Conservation (phyloP, 2,797 vertebrate genomes). For the Ctenopoma multispine region DNA sequence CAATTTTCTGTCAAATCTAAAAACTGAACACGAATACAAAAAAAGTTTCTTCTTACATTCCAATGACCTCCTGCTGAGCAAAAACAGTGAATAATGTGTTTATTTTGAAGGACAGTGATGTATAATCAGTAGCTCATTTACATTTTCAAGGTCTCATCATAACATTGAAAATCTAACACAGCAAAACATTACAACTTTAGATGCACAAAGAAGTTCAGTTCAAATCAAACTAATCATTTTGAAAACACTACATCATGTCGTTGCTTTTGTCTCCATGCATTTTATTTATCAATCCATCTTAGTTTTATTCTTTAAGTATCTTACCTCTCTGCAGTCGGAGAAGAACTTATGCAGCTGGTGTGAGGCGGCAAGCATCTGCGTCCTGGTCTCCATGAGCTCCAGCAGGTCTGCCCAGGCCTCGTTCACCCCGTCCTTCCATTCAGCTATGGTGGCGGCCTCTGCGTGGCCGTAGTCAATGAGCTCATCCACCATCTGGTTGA, state of each 20-base stretch:
- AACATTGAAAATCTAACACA: background rate
- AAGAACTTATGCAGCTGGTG: constrained; percentile 97
- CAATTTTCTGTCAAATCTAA: background rate
- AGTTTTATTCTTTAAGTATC: background rate
- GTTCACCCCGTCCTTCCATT: constrained; percentile 97
- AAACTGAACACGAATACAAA: background rate
- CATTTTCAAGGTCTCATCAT: background rate
- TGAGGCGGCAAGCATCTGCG: constrained; percentile 93
- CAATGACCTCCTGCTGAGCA: background rate
- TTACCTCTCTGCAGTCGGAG: constrained; percentile 90
- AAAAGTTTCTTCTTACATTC: background rate
- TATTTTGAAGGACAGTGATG: too few relatives aligned
- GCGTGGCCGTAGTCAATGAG: constrained; percentile 94
- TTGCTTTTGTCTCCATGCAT: background rate
- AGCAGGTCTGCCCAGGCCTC: constrained; percentile 96
- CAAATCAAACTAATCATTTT: background rate
- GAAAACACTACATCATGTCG: constrained; percentile 1
- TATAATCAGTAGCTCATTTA: background rate
- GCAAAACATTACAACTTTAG: background rate
- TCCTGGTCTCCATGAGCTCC: constrained; percentile 95
- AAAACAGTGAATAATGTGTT: background rate
- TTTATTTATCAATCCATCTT: background rate
- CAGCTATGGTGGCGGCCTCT: constrained; percentile 93
- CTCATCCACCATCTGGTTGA: constrained; percentile 98
- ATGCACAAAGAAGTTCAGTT: too few relatives aligned